Percentiles rank a stretch among this genome's conserved stretches.
These are phyloP conservation scores for Sebastes dallii DNA, from an alignment of 2,797 vertebrate species.

Conservation along the genomic window DNA sequence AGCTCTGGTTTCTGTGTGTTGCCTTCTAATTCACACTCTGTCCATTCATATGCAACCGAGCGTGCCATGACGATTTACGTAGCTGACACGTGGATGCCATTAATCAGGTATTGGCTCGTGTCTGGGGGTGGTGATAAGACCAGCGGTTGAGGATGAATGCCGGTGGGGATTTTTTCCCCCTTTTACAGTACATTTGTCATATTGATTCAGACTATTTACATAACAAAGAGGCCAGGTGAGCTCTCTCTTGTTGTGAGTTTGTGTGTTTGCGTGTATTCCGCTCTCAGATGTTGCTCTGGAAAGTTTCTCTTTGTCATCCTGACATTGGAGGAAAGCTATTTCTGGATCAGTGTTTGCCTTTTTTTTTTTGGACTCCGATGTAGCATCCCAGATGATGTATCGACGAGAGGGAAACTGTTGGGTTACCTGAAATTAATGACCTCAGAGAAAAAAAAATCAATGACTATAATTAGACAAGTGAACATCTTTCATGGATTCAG, in stretches of 20 bases:
- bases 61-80: constrained; percentile 56
- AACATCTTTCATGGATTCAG: neutral
- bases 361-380: constrained; percentile 10
- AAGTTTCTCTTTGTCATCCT: constrained; percentile 43
- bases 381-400: constrained; percentile 37
- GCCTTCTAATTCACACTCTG: constrained; percentile 28
- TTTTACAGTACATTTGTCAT: constrained; percentile 61
- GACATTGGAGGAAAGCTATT: constrained; percentile 56
- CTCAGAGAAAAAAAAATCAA: constrained; percentile 21
- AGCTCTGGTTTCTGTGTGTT: neutral
- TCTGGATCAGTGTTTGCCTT: constrained; percentile 44
- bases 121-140: constrained; percentile 61
- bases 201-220: constrained; percentile 53
- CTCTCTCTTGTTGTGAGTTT: neutral
- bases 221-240: constrained; percentile 52
- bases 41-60: constrained; percentile 51
- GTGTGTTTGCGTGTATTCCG: neutral
- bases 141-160: constrained; percentile 34
- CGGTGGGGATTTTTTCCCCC: neutral
- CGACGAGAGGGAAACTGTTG: constrained; percentile 25
- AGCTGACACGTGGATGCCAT: constrained; percentile 55
- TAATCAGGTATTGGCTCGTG: constrained; percentile 67
- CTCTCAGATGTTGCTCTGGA: constrained; percentile 29
- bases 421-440: constrained; percentile 5
- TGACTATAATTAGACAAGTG: neutral